Evolutionary conservation across 1,140 invertebrate species (phyloP), one percentile per base, ranked within the genome.

Genomic region (Aphelinus certus): DNA sequence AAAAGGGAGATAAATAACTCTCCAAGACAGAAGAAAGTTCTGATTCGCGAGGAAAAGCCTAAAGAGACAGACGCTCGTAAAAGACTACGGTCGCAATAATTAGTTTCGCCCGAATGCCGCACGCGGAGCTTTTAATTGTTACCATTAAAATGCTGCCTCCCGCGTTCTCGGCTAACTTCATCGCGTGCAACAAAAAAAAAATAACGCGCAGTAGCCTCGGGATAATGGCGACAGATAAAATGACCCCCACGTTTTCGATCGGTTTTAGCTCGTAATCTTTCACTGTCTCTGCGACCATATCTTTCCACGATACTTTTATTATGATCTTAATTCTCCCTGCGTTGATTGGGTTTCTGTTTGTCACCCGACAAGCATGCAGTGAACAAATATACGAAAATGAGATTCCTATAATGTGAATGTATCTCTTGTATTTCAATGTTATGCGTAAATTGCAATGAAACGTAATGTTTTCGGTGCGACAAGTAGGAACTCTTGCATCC

Each of bases 171-270:
- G 26, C 26, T 26, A 57, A 61, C n/a, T 1, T 51, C 42, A 45
- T 55, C 57, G 61, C 7, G 62, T 62, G 58, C 68, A 71, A 71
- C 61, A 48, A 73, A 73, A 74, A 73, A 63, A 63, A 74, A 62
- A 47, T 47, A 26, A 26, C 26, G 26, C 26, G 26, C 26, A 53
- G 58, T 47, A 66, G 76, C 76, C 75, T 78, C 71, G 76, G 78
- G 83, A 82, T 83, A 81, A 82, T 82, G 82, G 82, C 76, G 78
- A 81, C 76, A 82, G 81, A 84, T 83, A 83, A 82, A 84, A 79
- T 72, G 72, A 63, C 76, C 57, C 74, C 75, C 26, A 26, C 74
- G 71, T 76, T 82, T 81, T 49, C 61, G 55, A 45, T 5, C 81
- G 79, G 78, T 83, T 83, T 83, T 82, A 83, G n/a, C 60, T 65